A percentile compares a stretch with the other conserved stretches of the same genome.
Evolutionary conservation across 1,140 invertebrate species (phyloP).

Genomic region (Leucophenga varia): DNA sequence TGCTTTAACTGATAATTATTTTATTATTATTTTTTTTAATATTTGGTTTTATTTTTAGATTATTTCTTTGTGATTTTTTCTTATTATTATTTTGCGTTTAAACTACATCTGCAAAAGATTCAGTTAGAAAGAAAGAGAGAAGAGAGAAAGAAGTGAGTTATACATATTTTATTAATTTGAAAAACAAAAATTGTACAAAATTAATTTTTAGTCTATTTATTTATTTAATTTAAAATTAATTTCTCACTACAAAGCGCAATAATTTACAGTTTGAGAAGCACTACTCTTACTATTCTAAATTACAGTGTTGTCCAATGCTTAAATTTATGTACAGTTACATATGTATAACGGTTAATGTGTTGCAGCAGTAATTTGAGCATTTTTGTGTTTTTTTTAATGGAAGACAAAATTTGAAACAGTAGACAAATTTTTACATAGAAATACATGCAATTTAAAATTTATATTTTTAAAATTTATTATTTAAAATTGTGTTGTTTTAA

Average conservation of each 20-base stretch:
- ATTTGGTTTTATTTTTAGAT: too few relatives aligned
- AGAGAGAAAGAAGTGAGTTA: neutral
- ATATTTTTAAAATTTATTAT: too few relatives aligned
- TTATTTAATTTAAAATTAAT: neutral
- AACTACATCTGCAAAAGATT: conserved; percentile 55
- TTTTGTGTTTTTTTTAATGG: too few relatives aligned
- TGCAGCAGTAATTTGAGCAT: too few relatives aligned
- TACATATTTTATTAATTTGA: neutral
- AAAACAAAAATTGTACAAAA: neutral
- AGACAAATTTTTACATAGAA: too few relatives aligned
- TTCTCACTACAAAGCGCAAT: neutral
- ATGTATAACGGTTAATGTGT: too few relatives aligned
- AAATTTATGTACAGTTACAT: too few relatives aligned
- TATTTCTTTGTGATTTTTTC: conserved; percentile 1
- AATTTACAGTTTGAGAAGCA: neutral
- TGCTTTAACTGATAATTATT: conserved; percentile 1
- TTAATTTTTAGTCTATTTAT: neutral
- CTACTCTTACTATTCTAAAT: too few relatives aligned
- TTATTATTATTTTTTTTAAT: conserved; percentile 4
- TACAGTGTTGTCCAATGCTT: too few relatives aligned
- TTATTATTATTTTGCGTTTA: conserved; percentile 40
- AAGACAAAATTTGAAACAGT: too few relatives aligned
- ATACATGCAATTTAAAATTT: too few relatives aligned
- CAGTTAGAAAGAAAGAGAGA: conserved; percentile 36
- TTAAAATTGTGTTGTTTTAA: too few relatives aligned